These are phyloP conservation scores for Meloidogyne floridensis DNA, from an alignment of 1,140 invertebrate species.

Conservation along the genomic window DNA sequence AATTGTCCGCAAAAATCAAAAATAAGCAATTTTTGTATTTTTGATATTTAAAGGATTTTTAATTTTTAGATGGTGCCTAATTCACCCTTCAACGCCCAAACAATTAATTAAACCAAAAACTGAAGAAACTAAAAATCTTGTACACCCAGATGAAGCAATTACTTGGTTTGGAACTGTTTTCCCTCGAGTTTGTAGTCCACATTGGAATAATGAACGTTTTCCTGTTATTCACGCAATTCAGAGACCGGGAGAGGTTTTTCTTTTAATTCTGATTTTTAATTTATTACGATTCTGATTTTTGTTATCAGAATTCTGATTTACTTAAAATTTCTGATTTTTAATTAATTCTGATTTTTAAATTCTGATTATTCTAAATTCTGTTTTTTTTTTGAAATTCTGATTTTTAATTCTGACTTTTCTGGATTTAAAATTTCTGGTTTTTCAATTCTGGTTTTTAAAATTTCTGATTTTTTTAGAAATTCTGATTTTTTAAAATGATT, in stretches of 20 bases:
- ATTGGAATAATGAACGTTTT: constrained; percentile 42
- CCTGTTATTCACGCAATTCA: constrained; percentile 85
- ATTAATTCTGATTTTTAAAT: no score
- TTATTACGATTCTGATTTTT: no score
- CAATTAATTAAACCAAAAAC: constrained; percentile 88
- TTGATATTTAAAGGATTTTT: constrained; percentile 29
- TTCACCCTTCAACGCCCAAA: constrained; percentile 93
- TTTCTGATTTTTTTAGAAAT: no score
- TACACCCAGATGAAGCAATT: constrained; percentile 93
- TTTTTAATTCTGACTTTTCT: no score
- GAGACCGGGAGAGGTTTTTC: constrained; percentile 78
- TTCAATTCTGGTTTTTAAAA: no score
- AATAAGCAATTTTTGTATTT: background rate
- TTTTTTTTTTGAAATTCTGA: background rate
- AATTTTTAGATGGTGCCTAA: constrained; percentile 84
- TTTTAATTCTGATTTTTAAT: background rate
- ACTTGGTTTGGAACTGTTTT: constrained; percentile 77
- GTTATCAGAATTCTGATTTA: no score
- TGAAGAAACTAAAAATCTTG: constrained; percentile 78
- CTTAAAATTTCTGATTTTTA: no score
- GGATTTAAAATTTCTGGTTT: no score
- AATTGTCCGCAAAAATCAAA: constrained; percentile 85
- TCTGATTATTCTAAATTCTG: no score
- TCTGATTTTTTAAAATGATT: no score
- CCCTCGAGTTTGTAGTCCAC: background rate